Evolutionary conservation across 1,140 invertebrate species (phyloP).

Genomic region (Luehdorfia chinensis): DNA sequence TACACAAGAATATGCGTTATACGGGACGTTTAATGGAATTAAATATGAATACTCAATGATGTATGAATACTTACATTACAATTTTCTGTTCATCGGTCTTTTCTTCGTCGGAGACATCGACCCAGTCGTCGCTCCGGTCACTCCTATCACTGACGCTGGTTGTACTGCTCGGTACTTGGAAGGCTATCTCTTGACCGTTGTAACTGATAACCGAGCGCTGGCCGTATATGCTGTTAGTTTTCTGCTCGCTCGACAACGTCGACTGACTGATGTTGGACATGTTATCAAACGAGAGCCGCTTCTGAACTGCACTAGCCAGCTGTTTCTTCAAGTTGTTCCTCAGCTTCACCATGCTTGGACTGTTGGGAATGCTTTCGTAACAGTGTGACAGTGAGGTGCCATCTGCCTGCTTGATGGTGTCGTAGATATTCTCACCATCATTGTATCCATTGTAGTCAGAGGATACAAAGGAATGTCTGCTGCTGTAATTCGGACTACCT

Average conservation of each 20-base stretch:
- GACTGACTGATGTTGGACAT: slow-evolving; percentile 77
- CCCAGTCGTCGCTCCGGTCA: slow-evolving; percentile 82
- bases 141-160: slow-evolving; percentile 75
- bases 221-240: slow-evolving; percentile 82
- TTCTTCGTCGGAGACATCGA: slow-evolving; percentile 80
- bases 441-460: slow-evolving; percentile 65
- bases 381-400: slow-evolving; percentile 75
- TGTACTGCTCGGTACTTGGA: slow-evolving; percentile 70
- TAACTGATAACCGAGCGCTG: slow-evolving; percentile 76
- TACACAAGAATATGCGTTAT: too few species aligned
- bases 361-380: slow-evolving; percentile 78
- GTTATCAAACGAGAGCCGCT: slow-evolving; percentile 63
- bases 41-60: too few species aligned
- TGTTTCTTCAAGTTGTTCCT: slow-evolving; percentile 58
- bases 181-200: slow-evolving; percentile 70
- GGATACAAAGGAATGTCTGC: slow-evolving; percentile 54
- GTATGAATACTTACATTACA: slow-evolving; percentile 75
- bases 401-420: slow-evolving; percentile 77
- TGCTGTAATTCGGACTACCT: slow-evolving; percentile 52
- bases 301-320: slow-evolving; percentile 49
- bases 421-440: slow-evolving; percentile 78
- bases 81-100: slow-evolving; percentile 67
- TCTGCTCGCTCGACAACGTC: slow-evolving; percentile 80
- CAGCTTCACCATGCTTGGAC: slow-evolving; percentile 65
- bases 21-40: too few species aligned